A percentile compares a stretch with the other conserved stretches of the same genome.
Evolutionary conservation across 2,113 vertebrate genomes (phyloP).

Genomic region (Bujurquina vittata): DNA sequence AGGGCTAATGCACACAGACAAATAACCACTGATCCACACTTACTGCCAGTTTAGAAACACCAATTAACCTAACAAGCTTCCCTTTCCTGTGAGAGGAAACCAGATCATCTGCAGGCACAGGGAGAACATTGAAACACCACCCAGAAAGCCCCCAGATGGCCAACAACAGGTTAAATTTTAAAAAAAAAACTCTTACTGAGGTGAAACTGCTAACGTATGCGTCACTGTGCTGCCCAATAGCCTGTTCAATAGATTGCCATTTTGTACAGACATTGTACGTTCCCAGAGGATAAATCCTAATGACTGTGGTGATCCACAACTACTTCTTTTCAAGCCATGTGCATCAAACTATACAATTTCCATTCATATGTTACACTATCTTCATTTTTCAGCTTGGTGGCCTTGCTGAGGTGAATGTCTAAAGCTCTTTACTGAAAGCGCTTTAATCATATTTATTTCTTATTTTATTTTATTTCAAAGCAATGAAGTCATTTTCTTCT

Average conservation of each 20-base stretch:
- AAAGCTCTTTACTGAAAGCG: not conserved
- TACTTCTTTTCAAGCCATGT: not conserved
- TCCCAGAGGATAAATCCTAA: not conserved
- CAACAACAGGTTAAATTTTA: not conserved
- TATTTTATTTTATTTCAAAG: not conserved
- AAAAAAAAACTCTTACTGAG: not conserved
- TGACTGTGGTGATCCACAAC: not conserved
- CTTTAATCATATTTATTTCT: conserved; percentile 4
- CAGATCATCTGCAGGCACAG: not conserved
- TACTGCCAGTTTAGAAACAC: not conserved
- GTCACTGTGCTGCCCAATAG: not conserved
- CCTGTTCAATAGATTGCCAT: not conserved
- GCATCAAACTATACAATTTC: conserved; percentile 2
- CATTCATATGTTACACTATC: not conserved
- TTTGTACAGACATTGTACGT: not conserved
- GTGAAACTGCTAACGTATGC: not conserved
- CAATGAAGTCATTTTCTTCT: not conserved
- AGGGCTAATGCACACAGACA: not conserved
- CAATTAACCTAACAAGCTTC: not conserved
- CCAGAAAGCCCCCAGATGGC: not conserved
- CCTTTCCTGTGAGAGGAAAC: not conserved
- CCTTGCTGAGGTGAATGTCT: conserved; percentile 1
- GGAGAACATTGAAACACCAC: not conserved
- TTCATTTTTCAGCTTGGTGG: conserved; percentile 9
- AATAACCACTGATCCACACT: not conserved